Conservation (phyloP, 2,888 invertebrate species). For the Lottia gigantea region DNA sequence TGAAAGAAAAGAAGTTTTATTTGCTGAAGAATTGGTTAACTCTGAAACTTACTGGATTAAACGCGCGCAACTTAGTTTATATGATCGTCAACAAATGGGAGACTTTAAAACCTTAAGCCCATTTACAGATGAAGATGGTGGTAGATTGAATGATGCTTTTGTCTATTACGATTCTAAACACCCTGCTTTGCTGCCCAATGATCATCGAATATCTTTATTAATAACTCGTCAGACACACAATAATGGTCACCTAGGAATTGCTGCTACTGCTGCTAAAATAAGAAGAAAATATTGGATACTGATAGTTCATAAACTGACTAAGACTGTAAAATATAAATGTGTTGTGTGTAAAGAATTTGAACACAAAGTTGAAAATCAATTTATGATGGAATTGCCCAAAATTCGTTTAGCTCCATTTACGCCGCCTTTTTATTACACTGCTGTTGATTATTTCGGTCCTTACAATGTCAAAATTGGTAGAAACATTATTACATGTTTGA, state of each 20-base stretch:
- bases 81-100: background rate
- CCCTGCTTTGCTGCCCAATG: background rate
- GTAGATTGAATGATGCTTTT: background rate
- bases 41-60: background rate
- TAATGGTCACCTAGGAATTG: background rate
- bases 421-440: too few species aligned
- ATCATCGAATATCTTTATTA: background rate
- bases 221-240: background rate
- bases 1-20: background rate
- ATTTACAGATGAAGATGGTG: conserved; percentile 6
- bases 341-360: too few species aligned
- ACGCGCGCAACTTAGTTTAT: background rate
- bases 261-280: background rate
- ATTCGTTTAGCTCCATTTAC: too few species aligned
- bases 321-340: too few species aligned
- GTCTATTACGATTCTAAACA: background rate
- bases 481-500: too few species aligned
- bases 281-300: conserved; percentile 2
- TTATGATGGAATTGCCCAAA: too few species aligned
- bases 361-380: too few species aligned
- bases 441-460: too few species aligned
- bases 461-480: too few species aligned
- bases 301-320: background rate
- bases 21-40: background rate
- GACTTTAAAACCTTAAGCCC: conserved; percentile 1